phyloP scores from a whole-genome alignment of 2,797 vertebrate genomes.

The Macrochelys suwanniensis region DNA sequence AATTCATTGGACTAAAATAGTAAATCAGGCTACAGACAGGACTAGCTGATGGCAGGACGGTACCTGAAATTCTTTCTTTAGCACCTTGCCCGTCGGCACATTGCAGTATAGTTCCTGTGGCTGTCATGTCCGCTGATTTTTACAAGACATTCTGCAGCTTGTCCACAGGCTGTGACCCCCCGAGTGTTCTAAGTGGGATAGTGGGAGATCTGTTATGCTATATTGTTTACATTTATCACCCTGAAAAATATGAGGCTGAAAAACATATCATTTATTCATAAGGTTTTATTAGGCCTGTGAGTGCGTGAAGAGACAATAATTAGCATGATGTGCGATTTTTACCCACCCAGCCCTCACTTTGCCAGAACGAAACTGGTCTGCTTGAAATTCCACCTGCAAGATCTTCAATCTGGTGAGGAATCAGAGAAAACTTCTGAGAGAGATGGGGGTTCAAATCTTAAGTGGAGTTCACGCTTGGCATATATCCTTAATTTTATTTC shows the following conservation, averaged over 20 bases:
- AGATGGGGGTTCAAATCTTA: not conserved
- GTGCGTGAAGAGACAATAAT: not conserved
- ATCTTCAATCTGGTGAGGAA: not conserved
- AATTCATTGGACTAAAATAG: not conserved
- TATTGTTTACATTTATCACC: not conserved
- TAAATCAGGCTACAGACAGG: not conserved
- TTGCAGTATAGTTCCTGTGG: accelerated
- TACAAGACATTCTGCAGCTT: accelerated
- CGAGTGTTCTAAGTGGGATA: not conserved
- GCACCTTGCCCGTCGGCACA: not conserved
- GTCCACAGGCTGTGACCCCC: accelerated
- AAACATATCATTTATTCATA: constrained; percentile 33
- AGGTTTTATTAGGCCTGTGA: constrained; percentile 1
- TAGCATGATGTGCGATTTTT: not conserved
- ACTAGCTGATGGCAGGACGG: not conserved
- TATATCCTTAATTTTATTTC: not conserved
- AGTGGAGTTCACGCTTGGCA: not conserved
- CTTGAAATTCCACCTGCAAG: accelerated
- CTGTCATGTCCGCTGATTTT: not conserved
- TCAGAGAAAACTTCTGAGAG: not conserved
- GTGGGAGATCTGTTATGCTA: not conserved
- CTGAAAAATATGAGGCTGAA: constrained; percentile 8
- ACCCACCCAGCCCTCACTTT: not conserved
- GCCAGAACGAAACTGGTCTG: not conserved
- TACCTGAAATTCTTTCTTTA: not conserved